These are phyloP conservation scores for Nibea coibor DNA, from an alignment of 2,113 vertebrate species.

Conservation along the genomic window DNA sequence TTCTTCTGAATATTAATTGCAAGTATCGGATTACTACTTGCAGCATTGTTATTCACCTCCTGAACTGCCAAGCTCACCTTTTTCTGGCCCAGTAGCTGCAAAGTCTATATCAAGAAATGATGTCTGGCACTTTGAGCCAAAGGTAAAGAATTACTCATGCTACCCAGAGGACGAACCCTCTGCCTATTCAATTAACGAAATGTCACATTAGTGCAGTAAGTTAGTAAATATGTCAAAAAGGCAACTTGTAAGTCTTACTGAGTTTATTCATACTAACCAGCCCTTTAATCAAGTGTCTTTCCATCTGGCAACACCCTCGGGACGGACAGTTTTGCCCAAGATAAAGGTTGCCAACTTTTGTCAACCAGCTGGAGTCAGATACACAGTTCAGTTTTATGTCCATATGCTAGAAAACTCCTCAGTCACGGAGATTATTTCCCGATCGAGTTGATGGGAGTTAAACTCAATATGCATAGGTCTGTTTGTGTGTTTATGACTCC, in stretches of 20 bases:
- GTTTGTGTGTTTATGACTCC: neutral
- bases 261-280: neutral
- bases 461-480: neutral
- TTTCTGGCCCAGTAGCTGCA: neutral
- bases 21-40: neutral
- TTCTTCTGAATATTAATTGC: slow-evolving; percentile 37
- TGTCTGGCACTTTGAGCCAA: neutral
- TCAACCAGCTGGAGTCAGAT: neutral
- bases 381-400: neutral
- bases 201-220: too few relatives aligned
- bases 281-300: neutral
- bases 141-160: neutral
- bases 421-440: too few relatives aligned
- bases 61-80: neutral
- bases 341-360: neutral
- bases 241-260: neutral
- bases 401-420: too few relatives aligned
- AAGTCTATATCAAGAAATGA: neutral
- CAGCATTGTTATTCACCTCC: neutral
- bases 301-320: neutral
- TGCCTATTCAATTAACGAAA: neutral
- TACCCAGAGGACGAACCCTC: neutral
- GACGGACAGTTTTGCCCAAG: neutral
- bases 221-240: neutral
- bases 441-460: neutral